Conservation (phyloP, 2,113 vertebrate species). For the Pituophis catenifer region DNA sequence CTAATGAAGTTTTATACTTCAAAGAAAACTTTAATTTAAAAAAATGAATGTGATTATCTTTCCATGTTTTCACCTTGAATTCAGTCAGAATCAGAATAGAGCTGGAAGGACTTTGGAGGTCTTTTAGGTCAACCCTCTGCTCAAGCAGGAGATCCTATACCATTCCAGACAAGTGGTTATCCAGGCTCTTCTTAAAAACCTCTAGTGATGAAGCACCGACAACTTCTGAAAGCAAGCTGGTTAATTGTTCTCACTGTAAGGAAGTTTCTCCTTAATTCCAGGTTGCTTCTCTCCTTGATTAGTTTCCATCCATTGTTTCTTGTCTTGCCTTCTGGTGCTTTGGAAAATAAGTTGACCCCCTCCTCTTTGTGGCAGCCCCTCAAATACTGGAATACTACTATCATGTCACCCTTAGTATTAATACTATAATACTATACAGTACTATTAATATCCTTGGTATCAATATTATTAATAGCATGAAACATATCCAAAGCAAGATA, state of each 20-base stretch:
- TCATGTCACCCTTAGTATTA: background rate
- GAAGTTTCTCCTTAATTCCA: background rate
- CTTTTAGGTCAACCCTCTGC: background rate
- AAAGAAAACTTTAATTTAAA: background rate
- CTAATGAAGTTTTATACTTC: background rate
- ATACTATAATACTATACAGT: background rate
- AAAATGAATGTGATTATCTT: background rate
- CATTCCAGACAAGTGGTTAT: background rate
- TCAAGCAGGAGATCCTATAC: background rate
- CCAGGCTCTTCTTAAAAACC: background rate
- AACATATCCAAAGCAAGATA: background rate
- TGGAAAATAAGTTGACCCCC: too few species aligned
- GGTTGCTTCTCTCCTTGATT: background rate
- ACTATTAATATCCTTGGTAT: background rate
- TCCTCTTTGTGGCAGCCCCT: too few species aligned
- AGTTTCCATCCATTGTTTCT: background rate
- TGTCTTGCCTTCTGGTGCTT: too few species aligned
- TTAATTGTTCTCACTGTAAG: background rate
- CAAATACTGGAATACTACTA: background rate
- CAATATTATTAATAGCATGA: background rate
- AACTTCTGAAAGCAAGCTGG: background rate
- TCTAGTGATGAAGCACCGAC: background rate
- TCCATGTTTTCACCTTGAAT: background rate
- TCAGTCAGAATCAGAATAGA: background rate
- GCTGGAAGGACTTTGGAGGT: background rate